phyloP scores from a whole-genome alignment of 2,797 vertebrate species.

The Girardinus metallicus region DNA sequence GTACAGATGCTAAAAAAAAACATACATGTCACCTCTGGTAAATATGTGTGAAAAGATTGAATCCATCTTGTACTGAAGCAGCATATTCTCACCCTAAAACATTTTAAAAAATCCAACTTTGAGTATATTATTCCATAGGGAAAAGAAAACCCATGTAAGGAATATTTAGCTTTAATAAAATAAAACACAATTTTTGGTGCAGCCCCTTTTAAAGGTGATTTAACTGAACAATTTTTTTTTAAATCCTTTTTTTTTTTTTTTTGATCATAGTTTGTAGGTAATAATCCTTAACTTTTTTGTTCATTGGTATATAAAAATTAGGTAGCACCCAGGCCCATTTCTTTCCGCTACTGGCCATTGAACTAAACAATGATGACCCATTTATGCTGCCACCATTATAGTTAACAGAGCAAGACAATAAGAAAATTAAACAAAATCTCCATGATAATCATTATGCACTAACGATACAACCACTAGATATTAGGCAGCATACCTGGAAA shows the following conservation, averaged over 20 bases:
- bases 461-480: not conserved
- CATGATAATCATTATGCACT: not conserved
- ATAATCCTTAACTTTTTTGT: not conserved
- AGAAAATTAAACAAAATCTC: not conserved
- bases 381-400: not conserved
- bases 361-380: not conserved
- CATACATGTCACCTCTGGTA: not conserved
- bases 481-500: not conserved
- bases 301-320: not conserved
- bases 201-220: not conserved
- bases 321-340: not conserved
- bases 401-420: not conserved
- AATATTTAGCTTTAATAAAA: not conserved
- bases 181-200: not conserved
- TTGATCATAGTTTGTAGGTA: not conserved
- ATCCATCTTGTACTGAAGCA: not conserved
- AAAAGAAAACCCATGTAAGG: not conserved
- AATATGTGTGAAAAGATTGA: not conserved
- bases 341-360: not conserved
- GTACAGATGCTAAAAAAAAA: constrained; percentile 6
- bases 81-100: not conserved
- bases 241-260: not conserved
- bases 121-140: not conserved
- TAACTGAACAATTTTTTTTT: not conserved
- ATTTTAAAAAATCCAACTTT: not conserved